phyloP scores from a whole-genome alignment of 1,140 invertebrate species.

The Campoletis sonorensis region DNA sequence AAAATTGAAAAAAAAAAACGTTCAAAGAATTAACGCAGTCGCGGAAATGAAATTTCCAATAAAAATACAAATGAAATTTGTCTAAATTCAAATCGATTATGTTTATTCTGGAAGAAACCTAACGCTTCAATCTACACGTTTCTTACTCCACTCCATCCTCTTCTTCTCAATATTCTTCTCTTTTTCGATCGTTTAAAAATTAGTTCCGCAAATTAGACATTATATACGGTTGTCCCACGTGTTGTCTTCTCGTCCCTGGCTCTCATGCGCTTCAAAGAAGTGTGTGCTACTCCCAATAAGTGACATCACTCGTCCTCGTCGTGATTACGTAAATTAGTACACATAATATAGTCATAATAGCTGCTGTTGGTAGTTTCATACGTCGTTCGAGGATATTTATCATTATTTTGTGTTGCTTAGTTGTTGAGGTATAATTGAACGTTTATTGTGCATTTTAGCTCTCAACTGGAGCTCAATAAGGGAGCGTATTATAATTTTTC shows the following conservation, averaged over 20 bases:
- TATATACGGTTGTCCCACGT: neutral
- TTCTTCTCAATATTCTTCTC: neutral
- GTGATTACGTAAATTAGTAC: slow-evolving; percentile 63
- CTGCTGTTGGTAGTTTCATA: neutral
- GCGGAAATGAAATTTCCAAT: no score
- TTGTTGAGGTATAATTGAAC: no score
- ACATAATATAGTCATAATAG: slow-evolving; percentile 35
- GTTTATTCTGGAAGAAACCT: neutral
- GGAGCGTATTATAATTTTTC: no score
- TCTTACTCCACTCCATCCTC: neutral
- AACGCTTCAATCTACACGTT: neutral
- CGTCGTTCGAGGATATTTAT: neutral
- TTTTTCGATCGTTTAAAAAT: neutral
- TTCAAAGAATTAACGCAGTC: no score
- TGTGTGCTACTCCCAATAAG: slow-evolving; percentile 50
- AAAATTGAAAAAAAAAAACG: no score
- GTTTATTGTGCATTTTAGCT: no score
- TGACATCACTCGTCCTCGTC: slow-evolving; percentile 70
- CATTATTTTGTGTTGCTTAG: neutral
- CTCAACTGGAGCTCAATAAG: no score
- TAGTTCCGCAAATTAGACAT: slow-evolving; percentile 39
- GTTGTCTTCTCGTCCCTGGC: slow-evolving; percentile 31
- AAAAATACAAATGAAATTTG: no score
- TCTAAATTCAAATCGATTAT: no score
- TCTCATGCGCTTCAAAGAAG: slow-evolving; percentile 34